Conservation (phyloP, 2,113 vertebrate species). For the Pedetes capensis region DNA sequence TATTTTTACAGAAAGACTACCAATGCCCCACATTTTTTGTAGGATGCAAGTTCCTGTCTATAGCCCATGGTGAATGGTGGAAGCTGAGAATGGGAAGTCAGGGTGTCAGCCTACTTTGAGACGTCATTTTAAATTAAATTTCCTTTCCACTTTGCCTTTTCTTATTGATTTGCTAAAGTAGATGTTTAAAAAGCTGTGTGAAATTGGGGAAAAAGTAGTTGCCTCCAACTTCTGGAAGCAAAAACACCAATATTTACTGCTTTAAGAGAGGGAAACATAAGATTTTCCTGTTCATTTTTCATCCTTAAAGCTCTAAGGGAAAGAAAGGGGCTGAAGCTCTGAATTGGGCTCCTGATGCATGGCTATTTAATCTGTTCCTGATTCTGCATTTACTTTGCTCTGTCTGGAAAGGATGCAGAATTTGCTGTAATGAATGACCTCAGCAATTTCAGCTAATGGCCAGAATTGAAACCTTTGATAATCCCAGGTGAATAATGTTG, state of each 20-base stretch:
- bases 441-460: constrained; percentile 81
- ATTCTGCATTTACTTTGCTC: constrained; percentile 70
- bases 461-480: constrained; percentile 78
- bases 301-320: background rate
- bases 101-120: background rate
- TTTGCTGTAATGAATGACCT: constrained; percentile 80
- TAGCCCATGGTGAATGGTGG: background rate
- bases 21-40: accelerated
- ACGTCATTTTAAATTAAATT: background rate
- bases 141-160: background rate
- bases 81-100: background rate
- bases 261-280: background rate
- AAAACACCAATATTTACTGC: background rate
- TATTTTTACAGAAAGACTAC: background rate
- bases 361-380: constrained; percentile 58
- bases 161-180: background rate
- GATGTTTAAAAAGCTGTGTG: background rate
- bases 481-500: constrained; percentile 83
- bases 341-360: background rate
- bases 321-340: background rate
- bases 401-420: constrained; percentile 69
- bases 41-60: background rate
- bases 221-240: background rate
- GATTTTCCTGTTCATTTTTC: constrained; percentile 36
- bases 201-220: background rate